phyloP scores from a whole-genome alignment of 2,113 vertebrate species.

The Rallus limicola region DNA sequence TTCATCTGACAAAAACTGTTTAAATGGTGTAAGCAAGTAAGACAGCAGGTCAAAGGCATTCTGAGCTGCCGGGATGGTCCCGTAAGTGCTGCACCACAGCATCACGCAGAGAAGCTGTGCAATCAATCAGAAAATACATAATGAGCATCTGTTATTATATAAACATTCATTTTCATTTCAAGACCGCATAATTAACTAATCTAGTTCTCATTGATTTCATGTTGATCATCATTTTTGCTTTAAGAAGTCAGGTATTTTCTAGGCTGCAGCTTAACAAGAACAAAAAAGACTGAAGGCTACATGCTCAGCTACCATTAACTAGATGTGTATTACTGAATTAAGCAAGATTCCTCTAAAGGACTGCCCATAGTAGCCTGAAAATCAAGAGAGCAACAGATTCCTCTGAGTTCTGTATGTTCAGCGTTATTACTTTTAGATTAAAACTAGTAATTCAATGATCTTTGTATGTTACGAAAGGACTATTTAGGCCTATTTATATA shows the following conservation, averaged over 20 bases:
- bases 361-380: neutral
- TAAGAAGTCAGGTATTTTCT: slow-evolving; percentile 37
- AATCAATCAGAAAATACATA: slow-evolving; percentile 59
- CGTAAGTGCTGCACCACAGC: slow-evolving; percentile 79
- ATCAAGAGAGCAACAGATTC: neutral
- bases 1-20: slow-evolving; percentile 49
- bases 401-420: neutral
- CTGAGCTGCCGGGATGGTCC: slow-evolving; percentile 74
- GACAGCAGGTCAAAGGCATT: slow-evolving; percentile 78
- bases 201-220: slow-evolving; percentile 27
- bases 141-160: slow-evolving; percentile 50
- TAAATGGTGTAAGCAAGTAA: slow-evolving; percentile 72
- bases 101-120: slow-evolving; percentile 81
- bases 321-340: neutral
- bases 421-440: neutral
- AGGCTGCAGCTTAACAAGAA: neutral
- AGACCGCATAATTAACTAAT: slow-evolving; percentile 60
- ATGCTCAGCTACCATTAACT: neutral
- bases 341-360: neutral
- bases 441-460: neutral
- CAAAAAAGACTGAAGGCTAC: neutral
- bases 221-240: slow-evolving; percentile 32
- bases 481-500: neutral
- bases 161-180: slow-evolving; percentile 54
- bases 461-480: neutral